Evolutionary conservation across 2,888 invertebrate species (phyloP).

Genomic region (Leucania comma): DNA sequence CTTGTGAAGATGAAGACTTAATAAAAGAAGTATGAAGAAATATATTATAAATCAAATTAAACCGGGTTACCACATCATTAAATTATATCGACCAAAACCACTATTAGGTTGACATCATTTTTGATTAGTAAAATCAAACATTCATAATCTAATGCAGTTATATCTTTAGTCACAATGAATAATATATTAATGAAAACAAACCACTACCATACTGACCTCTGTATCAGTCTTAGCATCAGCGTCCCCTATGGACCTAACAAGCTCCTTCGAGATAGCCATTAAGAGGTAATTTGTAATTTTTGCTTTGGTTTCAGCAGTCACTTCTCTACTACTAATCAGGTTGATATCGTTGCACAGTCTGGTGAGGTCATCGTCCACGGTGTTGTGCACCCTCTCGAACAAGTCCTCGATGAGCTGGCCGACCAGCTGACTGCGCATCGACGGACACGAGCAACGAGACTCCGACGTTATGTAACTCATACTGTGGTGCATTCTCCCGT

Average conservation of each 20-base stretch:
- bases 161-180: constrained; percentile 81
- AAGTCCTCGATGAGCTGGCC: constrained; percentile 87
- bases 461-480: constrained; percentile 87
- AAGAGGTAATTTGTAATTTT: constrained; percentile 89
- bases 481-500: constrained; percentile 87
- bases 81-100: constrained; percentile 72
- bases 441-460: constrained; percentile 85
- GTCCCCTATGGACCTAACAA: constrained; percentile 88
- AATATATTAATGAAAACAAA: constrained; percentile 54
- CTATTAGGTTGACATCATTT: constrained; percentile 66
- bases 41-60: constrained; percentile 13
- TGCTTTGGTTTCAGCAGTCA: constrained; percentile 85
- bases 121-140: constrained; percentile 66
- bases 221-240: constrained; percentile 89
- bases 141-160: constrained; percentile 73
- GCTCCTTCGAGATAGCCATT: constrained; percentile 89
- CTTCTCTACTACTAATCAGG: constrained; percentile 76
- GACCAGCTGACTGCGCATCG: constrained; percentile 87
- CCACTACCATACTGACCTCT: constrained; percentile 82
- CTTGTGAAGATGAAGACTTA: neutral
- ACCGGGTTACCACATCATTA: constrained; percentile 50
- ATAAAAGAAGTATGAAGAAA: neutral
- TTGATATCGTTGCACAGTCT: constrained; percentile 83
- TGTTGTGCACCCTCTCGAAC: constrained; percentile 86
- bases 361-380: constrained; percentile 84